Conservation (phyloP, 2,888 invertebrate species). For the Drosophila gaucha region DNA sequence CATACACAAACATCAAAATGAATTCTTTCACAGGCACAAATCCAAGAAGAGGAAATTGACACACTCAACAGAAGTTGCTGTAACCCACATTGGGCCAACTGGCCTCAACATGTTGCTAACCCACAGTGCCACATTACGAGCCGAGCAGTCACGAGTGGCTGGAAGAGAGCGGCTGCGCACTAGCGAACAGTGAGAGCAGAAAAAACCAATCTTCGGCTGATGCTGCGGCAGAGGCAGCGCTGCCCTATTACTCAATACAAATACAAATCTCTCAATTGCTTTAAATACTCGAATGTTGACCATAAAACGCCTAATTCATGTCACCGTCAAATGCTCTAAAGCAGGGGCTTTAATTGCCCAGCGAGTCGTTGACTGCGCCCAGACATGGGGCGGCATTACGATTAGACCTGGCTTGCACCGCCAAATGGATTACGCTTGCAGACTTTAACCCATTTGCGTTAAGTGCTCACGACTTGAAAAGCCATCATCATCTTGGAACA, state of each 20-base stretch:
- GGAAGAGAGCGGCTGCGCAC: slow-evolving; percentile 59
- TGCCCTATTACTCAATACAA: slow-evolving; percentile 62
- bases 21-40: background rate
- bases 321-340: slow-evolving; percentile 57
- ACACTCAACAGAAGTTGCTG: slow-evolving; percentile 57
- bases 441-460: slow-evolving; percentile 61
- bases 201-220: background rate
- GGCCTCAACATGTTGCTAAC: slow-evolving; percentile 77
- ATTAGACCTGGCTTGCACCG: slow-evolving; percentile 24
- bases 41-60: slow-evolving; percentile 38
- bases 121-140: slow-evolving; percentile 47
- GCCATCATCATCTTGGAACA: slow-evolving; percentile 22
- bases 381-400: slow-evolving; percentile 16
- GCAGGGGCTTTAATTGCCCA: slow-evolving; percentile 58
- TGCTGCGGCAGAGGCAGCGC: slow-evolving; percentile 8
- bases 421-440: slow-evolving; percentile 36
- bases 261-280: slow-evolving; percentile 49
- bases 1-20: slow-evolving; percentile 26
- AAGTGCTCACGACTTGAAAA: slow-evolving; percentile 29
- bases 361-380: slow-evolving; percentile 27
- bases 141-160: slow-evolving; percentile 23
- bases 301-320: slow-evolving; percentile 79
- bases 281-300: slow-evolving; percentile 48
- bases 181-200: background rate
- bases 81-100: slow-evolving; percentile 65